These are phyloP conservation scores for Albula goreensis DNA, from an alignment of 2,113 vertebrate genomes.

Conservation along the genomic window DNA sequence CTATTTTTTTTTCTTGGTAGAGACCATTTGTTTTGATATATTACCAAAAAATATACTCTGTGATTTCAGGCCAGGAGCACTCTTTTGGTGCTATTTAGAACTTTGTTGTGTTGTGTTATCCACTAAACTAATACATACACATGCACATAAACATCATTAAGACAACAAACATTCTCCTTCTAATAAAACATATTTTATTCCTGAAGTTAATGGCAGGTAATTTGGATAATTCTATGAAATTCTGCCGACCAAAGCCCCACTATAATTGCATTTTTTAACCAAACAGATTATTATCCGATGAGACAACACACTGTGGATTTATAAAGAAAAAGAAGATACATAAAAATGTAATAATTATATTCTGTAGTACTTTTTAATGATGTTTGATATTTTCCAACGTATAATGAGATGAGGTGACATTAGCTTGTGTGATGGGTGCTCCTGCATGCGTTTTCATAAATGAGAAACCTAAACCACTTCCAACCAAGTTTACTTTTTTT, in stretches of 20 bases:
- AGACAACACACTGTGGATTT: background rate
- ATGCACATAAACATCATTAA: background rate
- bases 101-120: too few species aligned
- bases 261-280: background rate
- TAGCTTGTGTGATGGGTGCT: background rate
- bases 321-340: background rate
- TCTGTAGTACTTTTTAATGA: background rate
- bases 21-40: too few species aligned
- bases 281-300: background rate
- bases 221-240: background rate
- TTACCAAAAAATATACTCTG: too few species aligned
- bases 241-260: background rate
- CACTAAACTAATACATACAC: background rate
- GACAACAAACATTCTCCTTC: background rate
- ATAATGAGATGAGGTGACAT: background rate
- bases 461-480: background rate
- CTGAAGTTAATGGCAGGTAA: background rate
- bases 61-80: too few species aligned
- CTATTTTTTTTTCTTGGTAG: too few species aligned
- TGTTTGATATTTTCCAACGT: background rate
- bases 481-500: background rate
- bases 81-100: too few species aligned
- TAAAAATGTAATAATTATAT: background rate
- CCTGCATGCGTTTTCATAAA: background rate
- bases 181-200: background rate